Evolutionary conservation across 2,113 vertebrate genomes (phyloP).

Genomic region (Sander lucioperca): DNA sequence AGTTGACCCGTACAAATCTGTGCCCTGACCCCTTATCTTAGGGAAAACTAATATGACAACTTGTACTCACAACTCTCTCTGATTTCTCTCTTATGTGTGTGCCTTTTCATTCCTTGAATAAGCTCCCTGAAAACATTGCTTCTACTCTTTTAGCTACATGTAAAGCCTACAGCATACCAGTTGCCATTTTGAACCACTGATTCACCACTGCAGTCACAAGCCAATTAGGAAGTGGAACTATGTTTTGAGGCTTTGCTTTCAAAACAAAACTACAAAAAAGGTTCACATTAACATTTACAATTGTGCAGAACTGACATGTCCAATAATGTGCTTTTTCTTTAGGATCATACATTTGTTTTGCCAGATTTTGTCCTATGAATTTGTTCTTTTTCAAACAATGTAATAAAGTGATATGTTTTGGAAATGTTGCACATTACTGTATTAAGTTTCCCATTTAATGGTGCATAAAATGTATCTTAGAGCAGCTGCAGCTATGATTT

Average conservation of each 20-base stretch:
- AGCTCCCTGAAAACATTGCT: conserved; percentile 25
- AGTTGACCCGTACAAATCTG: conserved; percentile 14
- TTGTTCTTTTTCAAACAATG: conserved; percentile 47
- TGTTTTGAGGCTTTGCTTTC: background rate
- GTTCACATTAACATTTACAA: background rate
- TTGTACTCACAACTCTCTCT: conserved; percentile 12
- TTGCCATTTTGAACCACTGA: background rate
- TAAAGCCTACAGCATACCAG: background rate
- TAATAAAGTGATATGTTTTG: conserved; percentile 70
- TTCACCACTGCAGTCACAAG: conserved; percentile 24
- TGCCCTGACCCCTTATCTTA: background rate
- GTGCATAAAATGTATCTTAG: background rate
- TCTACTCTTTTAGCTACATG: conserved; percentile 1
- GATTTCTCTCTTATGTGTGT: conserved; percentile 31
- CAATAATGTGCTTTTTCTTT: conserved; percentile 25
- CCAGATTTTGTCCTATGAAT: conserved; percentile 29
- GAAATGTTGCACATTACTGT: conserved; percentile 31
- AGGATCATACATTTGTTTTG: conserved; percentile 24
- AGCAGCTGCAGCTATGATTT: background rate
- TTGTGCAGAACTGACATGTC: conserved; percentile 14
- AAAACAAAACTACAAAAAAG: background rate
- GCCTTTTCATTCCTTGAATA: conserved; percentile 37
- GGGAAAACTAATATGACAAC: conserved; percentile 11
- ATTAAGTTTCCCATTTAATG: conserved; percentile 7
- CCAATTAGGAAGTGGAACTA: conserved; percentile 13